Base-by-base conservation (phyloP, 1,140 invertebrate species). In the Diachasma alloeum region DNA sequence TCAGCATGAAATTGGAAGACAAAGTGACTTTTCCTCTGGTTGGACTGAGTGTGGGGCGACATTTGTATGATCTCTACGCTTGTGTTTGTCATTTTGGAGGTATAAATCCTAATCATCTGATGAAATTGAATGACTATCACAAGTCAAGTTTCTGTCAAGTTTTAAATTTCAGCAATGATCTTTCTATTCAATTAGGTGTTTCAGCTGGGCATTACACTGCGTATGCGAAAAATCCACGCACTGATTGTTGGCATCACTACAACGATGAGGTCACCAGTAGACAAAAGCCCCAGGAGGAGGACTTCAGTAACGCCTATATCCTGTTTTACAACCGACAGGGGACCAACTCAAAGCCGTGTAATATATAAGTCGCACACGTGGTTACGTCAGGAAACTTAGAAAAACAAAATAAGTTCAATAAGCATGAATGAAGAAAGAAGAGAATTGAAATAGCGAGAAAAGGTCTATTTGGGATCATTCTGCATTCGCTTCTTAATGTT, bases 31-130 rank as follows among this genome's bases (percentile, higher is more conserved):
- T 94, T 84, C 93, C 93, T 1, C 83, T 94, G 46, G 89, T 90
- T 80, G 91, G 91, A 46, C 87, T 94, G 3, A 91, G 91, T 79
- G 84, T 89, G 31, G 88, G 83, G 53, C 85, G 84, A 36, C 87
- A 89, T 75, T 74, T 88, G 8, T 94, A 94, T 83, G 92, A 94
- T 85, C 89, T 95, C 0, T 93, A 94, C 84, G 92, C 93, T 39
- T 93, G 92, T 80, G 93, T 95, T 26, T 94, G 93, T 85, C 94
- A 95, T 85, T 93, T 92, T 86, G 94, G 94, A 89, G 92, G 93
- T 93, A 86, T 82, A 86, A 85, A 77, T 75, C 66, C 31, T 31
- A 31, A 31, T 31, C 6, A 31, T 31, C 31, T 31, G 6, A 31
- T 31, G 31, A 31, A 31, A 31, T 31, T 31, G 31, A 31, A 31